Evolutionary conservation across 2,888 invertebrate species (phyloP), one percentile per base, ranked within the genome.

Genomic region (Caenorhabditis panamensis): DNA sequence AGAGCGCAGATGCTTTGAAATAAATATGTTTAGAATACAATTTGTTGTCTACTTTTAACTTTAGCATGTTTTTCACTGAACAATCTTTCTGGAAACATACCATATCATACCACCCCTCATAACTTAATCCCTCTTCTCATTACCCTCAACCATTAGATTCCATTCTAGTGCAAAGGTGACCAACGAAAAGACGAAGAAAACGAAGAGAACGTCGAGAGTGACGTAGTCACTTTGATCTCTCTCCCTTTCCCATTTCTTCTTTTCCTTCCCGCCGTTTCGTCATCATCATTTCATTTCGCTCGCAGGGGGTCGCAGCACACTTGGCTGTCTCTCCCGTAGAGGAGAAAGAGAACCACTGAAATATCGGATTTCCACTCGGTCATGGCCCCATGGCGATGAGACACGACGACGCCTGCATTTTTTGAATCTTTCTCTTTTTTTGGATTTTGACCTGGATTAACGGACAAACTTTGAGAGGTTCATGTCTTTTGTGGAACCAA

Each of bases 341-440:
- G 16, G 16, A 37, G 16, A 61, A 49, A 18, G 18, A 54, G 20
- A 24, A 47, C 47, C 47, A 47, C n/a, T 6, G 37, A 76, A 76
- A 76, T 76, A 76, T 76, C 67, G 62, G 67, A 59, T 75, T 64
- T 67, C 72, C 62, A 41, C 63, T 47, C 61, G 8, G n/a, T 41
- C 13, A 16, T 41, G n/a, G n/a, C 28, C 8, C 47, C 71, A 47
- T 71, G 47, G 53, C 53, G 54, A 62, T 62, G 71, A 37, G 66
- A 36, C n/a, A 24, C 9, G 41, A 16, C 47, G 47, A 3, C 18
- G 47, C 11, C 47, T 4, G 2, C 41, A 16, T 16, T 11, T 11
- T 41, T 41, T 41, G 9, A 51, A 22, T 24, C 11, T 51, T 24
- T 9, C 24, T 41, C 41, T 16, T 16, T 13, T n/a, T n/a, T n/a